Base-by-base conservation (phyloP, 2,113 vertebrate species). In the Plecotus auritus region DNA sequence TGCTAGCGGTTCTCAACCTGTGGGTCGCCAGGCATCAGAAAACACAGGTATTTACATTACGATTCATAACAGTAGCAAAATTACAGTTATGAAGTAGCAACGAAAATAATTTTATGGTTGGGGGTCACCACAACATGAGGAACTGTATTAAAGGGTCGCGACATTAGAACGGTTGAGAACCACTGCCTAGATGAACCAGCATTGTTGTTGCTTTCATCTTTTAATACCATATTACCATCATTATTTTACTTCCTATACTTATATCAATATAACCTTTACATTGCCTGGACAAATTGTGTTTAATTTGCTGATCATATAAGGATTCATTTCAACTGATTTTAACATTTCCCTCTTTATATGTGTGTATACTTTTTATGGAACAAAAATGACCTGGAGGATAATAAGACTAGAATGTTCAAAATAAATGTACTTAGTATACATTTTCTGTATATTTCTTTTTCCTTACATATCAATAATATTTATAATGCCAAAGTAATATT, bases 381-480 rank as follows among this genome's bases (percentile, higher is more conserved):
- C n/a, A 35, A 87, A 61, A 40, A 90, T 67, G 9, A 77, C 10
- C 30, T 51, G 78, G 47, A 72, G 73, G 17, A n/a, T 81, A 85
- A 20, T 77, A 92, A 93, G 32, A 66, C 17, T 42, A 84, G 22
- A 67, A 73, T 54, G 35, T 78, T 74, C 18, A 35, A 93, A 84
- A 89, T 51, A 40, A 85, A 45, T 37, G 5, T 9, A 64, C 54
- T 73, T 37, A 77, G 9, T 77, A 30, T 67, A 51, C 23, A 73
- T 85, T 82, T 91, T 12, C 18, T 88, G 88, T 90, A 26, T 4
- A 32, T 85, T 89, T 95, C 9, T 64, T 81, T 95, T 85, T 85
- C 17, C 30, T 93, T 87, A 61, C 11, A 12, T 1, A 51, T 76
- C 42, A 89, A 4, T 91, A 87, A 22, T n/a, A n/a, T n/a, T n/a